Evolutionary conservation across 2,888 invertebrate genomes (phyloP).

Genomic region (Didymodactylos carnosus): DNA sequence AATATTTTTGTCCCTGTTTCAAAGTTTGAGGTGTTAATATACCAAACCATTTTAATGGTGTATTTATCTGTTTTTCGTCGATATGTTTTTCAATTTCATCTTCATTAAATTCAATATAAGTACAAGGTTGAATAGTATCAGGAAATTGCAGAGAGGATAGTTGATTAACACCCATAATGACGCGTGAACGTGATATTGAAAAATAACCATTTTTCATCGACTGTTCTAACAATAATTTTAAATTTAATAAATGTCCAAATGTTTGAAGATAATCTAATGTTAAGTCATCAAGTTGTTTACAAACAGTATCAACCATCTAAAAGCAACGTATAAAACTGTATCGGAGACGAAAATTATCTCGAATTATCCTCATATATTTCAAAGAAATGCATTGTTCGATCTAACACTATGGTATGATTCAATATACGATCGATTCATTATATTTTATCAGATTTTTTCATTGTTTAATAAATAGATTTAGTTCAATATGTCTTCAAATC

Average conservation of each 20-base stretch:
- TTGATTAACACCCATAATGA: background rate
- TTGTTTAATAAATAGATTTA: no score
- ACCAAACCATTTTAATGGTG: background rate
- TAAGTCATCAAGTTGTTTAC: background rate
- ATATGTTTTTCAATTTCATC: background rate
- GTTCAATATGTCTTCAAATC: no score
- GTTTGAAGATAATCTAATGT: background rate
- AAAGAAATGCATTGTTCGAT: no score
- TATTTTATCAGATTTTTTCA: no score
- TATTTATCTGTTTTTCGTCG: background rate
- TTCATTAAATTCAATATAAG: background rate
- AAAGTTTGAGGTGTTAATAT: background rate
- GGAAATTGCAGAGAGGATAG: background rate
- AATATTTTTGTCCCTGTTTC: background rate
- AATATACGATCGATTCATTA: no score
- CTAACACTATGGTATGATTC: no score
- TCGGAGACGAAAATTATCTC: no score
- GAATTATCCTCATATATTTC: no score
- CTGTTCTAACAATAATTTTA: background rate
- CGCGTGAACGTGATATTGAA: background rate
- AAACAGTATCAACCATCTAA: background rate
- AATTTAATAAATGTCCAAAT: background rate
- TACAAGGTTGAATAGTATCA: background rate
- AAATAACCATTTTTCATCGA: background rate
- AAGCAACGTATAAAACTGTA: no score